Conservation (phyloP, 30 jellyfish, hydroid and myxozoan genomes). For the Aurelia sp. region DNA sequence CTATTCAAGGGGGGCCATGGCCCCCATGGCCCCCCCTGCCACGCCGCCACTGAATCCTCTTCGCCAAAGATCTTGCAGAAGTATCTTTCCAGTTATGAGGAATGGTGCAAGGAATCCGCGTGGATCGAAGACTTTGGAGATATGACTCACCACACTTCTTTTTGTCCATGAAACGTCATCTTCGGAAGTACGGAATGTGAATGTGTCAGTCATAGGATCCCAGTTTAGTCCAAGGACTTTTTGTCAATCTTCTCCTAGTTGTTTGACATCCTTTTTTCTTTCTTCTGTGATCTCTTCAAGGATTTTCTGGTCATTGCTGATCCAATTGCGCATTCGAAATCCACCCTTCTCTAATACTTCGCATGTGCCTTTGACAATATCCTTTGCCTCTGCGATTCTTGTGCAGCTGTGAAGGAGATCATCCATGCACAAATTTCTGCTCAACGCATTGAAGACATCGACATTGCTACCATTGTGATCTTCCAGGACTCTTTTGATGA, state of each 20-base stretch:
- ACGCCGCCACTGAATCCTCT: too few species aligned
- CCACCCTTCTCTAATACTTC: conserved; percentile 47
- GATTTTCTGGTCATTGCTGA: conserved; percentile 33
- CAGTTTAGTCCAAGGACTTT: neutral
- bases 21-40: too few species aligned
- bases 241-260: conserved; percentile 52
- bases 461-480: conserved; percentile 36
- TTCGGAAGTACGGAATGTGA: conserved; percentile 46
- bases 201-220: conserved; percentile 25
- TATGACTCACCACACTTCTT: conserved; percentile 36
- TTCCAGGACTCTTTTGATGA: conserved; percentile 46
- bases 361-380: conserved; percentile 56
- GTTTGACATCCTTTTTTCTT: conserved; percentile 40
- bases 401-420: conserved; percentile 63
- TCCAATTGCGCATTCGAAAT: conserved; percentile 51
- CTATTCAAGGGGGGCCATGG: too few species aligned
- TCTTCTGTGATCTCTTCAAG: conserved; percentile 46
- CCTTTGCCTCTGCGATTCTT: conserved; percentile 46
- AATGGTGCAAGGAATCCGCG: conserved; percentile 61
- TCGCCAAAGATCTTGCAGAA: conserved; percentile 45
- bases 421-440: conserved; percentile 47
- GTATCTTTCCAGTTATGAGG: conserved; percentile 20
- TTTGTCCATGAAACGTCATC: conserved; percentile 46
- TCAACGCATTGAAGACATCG: conserved; percentile 26
- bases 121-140: conserved; percentile 66